Base-by-base conservation (phyloP, 2,113 vertebrate genomes). In the Panthera uncia region DNA sequence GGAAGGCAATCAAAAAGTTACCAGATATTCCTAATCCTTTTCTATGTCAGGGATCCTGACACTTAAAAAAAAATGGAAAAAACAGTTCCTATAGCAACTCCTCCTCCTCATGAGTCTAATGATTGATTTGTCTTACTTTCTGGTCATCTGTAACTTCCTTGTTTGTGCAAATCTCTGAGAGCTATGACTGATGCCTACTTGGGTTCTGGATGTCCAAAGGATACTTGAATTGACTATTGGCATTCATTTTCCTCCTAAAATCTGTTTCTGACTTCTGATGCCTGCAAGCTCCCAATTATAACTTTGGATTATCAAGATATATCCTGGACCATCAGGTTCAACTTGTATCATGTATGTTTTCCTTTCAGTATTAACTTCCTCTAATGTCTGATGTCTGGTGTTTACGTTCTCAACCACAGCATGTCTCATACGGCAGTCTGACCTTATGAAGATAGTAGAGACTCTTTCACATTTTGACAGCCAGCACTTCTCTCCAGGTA, bases 401-500 rank as follows among this genome's bases (percentile, higher is more conserved):
- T 91, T 31, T 66, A 5, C 65, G 68, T 96, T 92, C 41, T 41
- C 10, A 69, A 21, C 3, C 66, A 71, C 1, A 74, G 4, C 7
- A 13, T 57, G 19, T 81, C 65, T 91, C 71, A 57, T 4, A 50
- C 3, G 45, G 36, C 18, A 83, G 13, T 27, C 31, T 61, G 50
- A 50, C 41, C 63, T 92, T 74, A 38, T 69, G 27, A 90, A 87
- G 50, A 66, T 16, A 73, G 45, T 11, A 69, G 4, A 80, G 29
- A 69, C 88, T 92, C 76, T 27, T 57, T 95, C 74, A 71, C 16
- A 52, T 92, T 95, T 87, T 89, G 90, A 94, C n/a, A 94, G 45
- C 45, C 45, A 50, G 61, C 36, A 88, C 66, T 92, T 38, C 81
- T 25, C 31, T 91, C 68, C 41, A 52, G 92, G 48, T 55, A 71